These are phyloP conservation scores for Drosophila macrothrix DNA, from an alignment of 2,888 invertebrate species.

Conservation along the genomic window DNA sequence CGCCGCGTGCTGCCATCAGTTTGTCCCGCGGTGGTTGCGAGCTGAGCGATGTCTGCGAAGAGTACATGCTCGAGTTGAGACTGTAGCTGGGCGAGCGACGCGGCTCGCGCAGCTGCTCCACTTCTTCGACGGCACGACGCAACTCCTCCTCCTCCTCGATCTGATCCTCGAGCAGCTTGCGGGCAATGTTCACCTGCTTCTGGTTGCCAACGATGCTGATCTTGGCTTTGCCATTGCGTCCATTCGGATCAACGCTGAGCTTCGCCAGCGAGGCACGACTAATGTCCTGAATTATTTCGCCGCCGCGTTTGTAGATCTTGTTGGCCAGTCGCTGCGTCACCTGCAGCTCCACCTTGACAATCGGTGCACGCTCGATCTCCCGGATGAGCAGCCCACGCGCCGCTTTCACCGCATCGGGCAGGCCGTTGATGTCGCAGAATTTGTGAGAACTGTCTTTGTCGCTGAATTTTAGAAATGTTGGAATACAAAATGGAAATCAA, in stretches of 20 bases:
- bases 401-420: slow-evolving; percentile 88
- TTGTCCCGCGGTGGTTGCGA: slow-evolving; percentile 83
- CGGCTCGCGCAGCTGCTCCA: slow-evolving; percentile 86
- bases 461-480: slow-evolving; percentile 73
- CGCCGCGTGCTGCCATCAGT: slow-evolving; percentile 75
- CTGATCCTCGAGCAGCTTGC: slow-evolving; percentile 89
- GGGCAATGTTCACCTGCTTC: slow-evolving; percentile 88
- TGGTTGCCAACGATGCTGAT: slow-evolving; percentile 88
- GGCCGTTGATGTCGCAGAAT: slow-evolving; percentile 90
- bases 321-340: slow-evolving; percentile 89
- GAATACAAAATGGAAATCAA: neutral
- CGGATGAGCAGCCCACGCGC: slow-evolving; percentile 91
- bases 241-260: slow-evolving; percentile 87
- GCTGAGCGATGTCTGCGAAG: slow-evolving; percentile 83
- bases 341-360: slow-evolving; percentile 88
- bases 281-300: slow-evolving; percentile 90
- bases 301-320: slow-evolving; percentile 90
- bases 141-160: slow-evolving; percentile 87
- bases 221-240: slow-evolving; percentile 78
- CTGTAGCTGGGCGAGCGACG: slow-evolving; percentile 84
- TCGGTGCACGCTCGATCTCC: slow-evolving; percentile 88
- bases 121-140: slow-evolving; percentile 85
- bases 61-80: slow-evolving; percentile 83
- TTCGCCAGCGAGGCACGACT: slow-evolving; percentile 90
- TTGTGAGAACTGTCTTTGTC: slow-evolving; percentile 87